Evolutionary conservation across 2,113 vertebrate species (phyloP), one percentile per base, ranked within the genome.

Genomic region (Enhydra lutris): DNA sequence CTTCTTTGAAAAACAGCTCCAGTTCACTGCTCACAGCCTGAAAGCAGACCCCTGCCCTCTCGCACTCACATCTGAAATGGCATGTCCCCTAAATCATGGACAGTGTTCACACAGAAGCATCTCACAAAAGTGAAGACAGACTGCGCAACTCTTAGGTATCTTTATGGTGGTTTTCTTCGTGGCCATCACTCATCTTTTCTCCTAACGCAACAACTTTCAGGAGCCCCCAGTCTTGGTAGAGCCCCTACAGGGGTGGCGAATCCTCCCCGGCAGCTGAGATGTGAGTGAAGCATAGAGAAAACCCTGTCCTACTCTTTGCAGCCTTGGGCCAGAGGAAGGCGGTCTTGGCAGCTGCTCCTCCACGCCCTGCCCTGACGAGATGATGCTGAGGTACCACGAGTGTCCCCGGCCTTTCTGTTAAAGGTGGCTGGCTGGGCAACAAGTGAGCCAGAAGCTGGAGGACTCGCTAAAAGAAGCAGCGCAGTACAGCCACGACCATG

Each of bases 251-350:
- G 7, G 31, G 45, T 6, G 52, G 17, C 8, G 55, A 79, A 2
- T 34, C 20, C 15, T 55, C 55, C 79, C 1, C 6, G 6, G 36
- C 65, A 13, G 61, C 10, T 7, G 55, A 73, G 7, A 17, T 3
- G 67, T 34, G 4, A 47, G 2, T 2, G 55, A 15, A 50, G 45
- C 7, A 8, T 0, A 7, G 36, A 57, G 76, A 26, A 34, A 3
- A 36, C 34, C 3, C 45, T 14, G 61, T 6, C 15, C 29, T 29
- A 3, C 74, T 10, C 65, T 26, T 45, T 7, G 39, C 71, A 31
- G 76, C 39, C 31, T 7, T 31, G 69, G 8, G 39, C 61, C 7
- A 0, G 71, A 20, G 17, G 31, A 45, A 23, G 11, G 45, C 14
- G 31, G 14, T 8, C 61, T 26, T 3, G 20, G 55, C 76, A 84